Percentiles rank a stretch among this genome's conserved stretches.
These are phyloP conservation scores for Oncorhynchus mykiss DNA, from an alignment of 2,113 vertebrate species.

Conservation along the genomic window DNA sequence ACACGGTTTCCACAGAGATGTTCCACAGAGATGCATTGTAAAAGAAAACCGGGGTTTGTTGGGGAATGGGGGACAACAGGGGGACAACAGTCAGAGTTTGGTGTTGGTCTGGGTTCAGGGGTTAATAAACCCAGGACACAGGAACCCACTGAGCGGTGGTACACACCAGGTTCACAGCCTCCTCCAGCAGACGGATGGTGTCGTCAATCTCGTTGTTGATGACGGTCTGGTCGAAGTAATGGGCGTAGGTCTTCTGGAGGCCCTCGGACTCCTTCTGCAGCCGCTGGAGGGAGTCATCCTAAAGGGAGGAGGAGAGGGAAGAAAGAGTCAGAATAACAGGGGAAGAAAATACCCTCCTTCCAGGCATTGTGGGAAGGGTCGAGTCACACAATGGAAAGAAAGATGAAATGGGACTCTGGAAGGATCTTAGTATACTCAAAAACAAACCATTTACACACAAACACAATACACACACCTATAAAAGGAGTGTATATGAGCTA, in stretches of 20 bases:
- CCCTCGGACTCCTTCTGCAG: slow-evolving; percentile 92
- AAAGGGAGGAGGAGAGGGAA: neutral
- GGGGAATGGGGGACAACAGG: neutral
- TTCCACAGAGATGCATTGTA: slow-evolving; percentile 11
- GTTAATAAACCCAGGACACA: slow-evolving; percentile 85
- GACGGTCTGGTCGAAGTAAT: slow-evolving; percentile 93
- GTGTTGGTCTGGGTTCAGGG: neutral
- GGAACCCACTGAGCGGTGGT: slow-evolving; percentile 90
- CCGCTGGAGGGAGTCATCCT: slow-evolving; percentile 91
- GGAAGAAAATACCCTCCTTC: too few relatives aligned
- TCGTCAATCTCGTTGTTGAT: slow-evolving; percentile 96
- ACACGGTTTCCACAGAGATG: slow-evolving; percentile 50
- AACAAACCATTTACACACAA: neutral
- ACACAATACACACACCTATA: neutral
- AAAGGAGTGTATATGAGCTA: neutral
- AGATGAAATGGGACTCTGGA: too few relatives aligned
- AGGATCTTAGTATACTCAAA: neutral
- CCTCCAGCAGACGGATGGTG: slow-evolving; percentile 91
- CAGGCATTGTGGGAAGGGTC: neutral
- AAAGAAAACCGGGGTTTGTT: slow-evolving; percentile 1
- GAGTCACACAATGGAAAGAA: neutral
- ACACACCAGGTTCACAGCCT: slow-evolving; percentile 90
- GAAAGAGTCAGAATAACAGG: neutral
- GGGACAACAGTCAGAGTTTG: neutral
- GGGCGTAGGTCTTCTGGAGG: slow-evolving; percentile 90